phyloP scores from a whole-genome alignment of 2,888 invertebrate species.

The Nemoura dubitans region DNA sequence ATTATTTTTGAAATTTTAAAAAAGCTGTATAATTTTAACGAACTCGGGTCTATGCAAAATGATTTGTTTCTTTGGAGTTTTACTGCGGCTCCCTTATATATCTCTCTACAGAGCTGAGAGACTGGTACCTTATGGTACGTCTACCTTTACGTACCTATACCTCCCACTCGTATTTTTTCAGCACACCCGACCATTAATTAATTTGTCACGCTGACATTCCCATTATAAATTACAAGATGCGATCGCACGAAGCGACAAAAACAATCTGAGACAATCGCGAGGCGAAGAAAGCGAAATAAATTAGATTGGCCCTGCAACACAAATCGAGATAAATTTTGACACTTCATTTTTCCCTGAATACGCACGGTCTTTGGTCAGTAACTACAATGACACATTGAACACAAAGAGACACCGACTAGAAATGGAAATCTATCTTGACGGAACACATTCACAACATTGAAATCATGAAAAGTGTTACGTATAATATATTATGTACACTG shows the following conservation, averaged over 20 bases:
- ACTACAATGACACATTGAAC: no score
- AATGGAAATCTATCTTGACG: no score
- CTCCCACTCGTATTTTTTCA: no score
- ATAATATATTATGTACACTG: no score
- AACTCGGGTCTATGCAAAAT: not conserved
- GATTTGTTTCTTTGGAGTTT: not conserved
- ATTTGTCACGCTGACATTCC: not conserved
- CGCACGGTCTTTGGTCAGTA: no score
- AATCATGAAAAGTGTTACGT: no score
- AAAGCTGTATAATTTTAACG: not conserved
- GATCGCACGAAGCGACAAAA: not conserved
- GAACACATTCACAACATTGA: not conserved
- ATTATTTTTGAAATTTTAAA: not conserved
- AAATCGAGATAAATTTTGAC: no score
- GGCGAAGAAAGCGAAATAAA: no score
- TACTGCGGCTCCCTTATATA: not conserved
- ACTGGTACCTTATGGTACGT: not conserved
- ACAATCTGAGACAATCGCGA: no score
- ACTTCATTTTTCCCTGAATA: no score
- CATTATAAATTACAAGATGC: not conserved
- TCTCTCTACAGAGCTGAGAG: not conserved
- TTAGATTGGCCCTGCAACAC: no score
- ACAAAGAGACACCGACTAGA: no score
- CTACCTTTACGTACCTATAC: not conserved
- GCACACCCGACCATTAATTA: not conserved